Evolutionary conservation across 2,888 invertebrate species (phyloP).

Genomic region (Sesamia inferens): DNA sequence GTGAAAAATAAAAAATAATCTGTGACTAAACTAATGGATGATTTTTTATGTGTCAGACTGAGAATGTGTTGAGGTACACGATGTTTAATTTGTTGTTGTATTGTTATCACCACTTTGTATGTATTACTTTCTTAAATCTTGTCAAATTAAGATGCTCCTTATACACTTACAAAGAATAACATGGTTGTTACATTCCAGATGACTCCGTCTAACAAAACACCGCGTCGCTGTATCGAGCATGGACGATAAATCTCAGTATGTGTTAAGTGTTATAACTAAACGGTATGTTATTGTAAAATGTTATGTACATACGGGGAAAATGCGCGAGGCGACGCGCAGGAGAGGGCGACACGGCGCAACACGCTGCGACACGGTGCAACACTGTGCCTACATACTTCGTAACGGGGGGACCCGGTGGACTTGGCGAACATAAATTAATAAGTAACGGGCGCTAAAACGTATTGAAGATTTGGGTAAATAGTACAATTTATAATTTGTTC

Average conservation of each 20-base stretch:
- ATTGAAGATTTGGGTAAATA: conserved; percentile 64
- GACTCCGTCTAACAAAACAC: conserved; percentile 86
- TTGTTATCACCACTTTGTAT: no score
- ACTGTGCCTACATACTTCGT: conserved; percentile 16
- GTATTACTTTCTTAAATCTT: no score
- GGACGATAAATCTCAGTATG: conserved; percentile 88
- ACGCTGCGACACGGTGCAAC: background rate
- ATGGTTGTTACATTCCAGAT: conserved; percentile 75
- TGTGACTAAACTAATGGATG: no score
- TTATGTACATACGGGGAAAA: conserved; percentile 73
- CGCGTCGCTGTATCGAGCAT: conserved; percentile 84
- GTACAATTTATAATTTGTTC: conserved; percentile 48
- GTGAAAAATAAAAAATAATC: no score
- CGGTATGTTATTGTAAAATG: conserved; percentile 68
- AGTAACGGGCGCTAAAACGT: conserved; percentile 45
- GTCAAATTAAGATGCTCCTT: no score
- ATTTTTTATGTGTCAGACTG: no score
- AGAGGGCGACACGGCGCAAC: background rate
- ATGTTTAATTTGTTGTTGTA: no score
- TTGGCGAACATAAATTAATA: conserved; percentile 49
- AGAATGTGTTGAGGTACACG: no score
- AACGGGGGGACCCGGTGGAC: conserved; percentile 25
- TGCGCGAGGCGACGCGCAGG: conserved; percentile 39
- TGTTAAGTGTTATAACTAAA: conserved; percentile 86
- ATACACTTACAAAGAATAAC: background rate